A percentile compares a stretch with the other conserved stretches of the same genome.
phyloP scores from a whole-genome alignment of 1,140 invertebrate species.

The Hermetia illucens region DNA sequence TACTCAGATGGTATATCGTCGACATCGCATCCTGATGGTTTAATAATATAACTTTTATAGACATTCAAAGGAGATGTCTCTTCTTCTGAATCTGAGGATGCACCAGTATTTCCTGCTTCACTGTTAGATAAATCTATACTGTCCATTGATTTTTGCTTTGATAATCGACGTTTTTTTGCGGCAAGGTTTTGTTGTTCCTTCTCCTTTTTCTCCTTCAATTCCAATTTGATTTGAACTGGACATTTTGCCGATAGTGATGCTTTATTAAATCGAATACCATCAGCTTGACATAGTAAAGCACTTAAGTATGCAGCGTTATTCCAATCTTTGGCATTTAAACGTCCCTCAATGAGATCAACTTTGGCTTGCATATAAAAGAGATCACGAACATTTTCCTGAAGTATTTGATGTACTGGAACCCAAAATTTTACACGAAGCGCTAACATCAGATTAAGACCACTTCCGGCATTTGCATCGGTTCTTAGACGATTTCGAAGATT shows the following conservation, averaged over 20 bases:
- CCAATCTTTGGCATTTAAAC: slow-evolving; percentile 50
- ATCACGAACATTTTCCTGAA: slow-evolving; percentile 69
- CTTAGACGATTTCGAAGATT: slow-evolving; percentile 67
- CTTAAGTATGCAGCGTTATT: slow-evolving; percentile 53
- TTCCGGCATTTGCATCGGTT: slow-evolving; percentile 39
- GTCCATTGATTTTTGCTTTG: slow-evolving; percentile 27
- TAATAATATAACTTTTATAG: slow-evolving; percentile 23
- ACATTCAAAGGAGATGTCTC: slow-evolving; percentile 17
- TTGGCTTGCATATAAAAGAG: slow-evolving; percentile 72
- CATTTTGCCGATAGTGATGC: slow-evolving; percentile 19
- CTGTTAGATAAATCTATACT: slow-evolving; percentile 14
- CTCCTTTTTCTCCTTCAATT: slow-evolving; percentile 23
- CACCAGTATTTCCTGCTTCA: not conserved
- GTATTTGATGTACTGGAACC: slow-evolving; percentile 73
- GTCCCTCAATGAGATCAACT: slow-evolving; percentile 54
- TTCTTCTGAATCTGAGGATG: not conserved
- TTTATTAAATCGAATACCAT: slow-evolving; percentile 24
- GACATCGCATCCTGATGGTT: slow-evolving; percentile 5
- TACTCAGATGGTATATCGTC: slow-evolving; percentile 17
- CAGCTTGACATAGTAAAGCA: slow-evolving; percentile 54
- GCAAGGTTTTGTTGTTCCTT: slow-evolving; percentile 25
- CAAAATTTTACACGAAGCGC: slow-evolving; percentile 71
- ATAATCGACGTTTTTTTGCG: slow-evolving; percentile 26
- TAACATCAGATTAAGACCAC: slow-evolving; percentile 35
- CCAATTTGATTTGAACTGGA: slow-evolving; percentile 16